Base-by-base conservation (phyloP, 2,888 invertebrate genomes). In the Corbicula japonica region DNA sequence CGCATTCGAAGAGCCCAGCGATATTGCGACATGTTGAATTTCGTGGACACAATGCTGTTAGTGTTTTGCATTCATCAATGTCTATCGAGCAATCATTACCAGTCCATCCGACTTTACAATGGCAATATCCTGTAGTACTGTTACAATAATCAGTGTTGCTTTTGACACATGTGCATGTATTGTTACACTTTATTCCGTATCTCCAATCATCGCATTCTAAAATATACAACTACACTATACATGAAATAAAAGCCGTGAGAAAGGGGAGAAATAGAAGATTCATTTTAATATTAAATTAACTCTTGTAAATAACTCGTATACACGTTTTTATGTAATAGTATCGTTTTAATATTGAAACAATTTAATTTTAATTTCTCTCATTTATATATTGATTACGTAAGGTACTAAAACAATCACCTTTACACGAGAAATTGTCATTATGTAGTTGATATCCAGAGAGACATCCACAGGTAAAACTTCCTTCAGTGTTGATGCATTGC, bases 191-290 rank as follows among this genome's bases (percentile, higher is more conserved):
- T 32, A 32, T 32, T 21, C 68, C 68, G 30, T 44, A 69, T 10
- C 23, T 38, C 1, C 68, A 35, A 32, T 38, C 38, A 44, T 56
- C 58, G 34, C 68, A 69, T 1, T 54, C 68, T 69, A 26, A 4
- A 48, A 48, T 18, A 46, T 50, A 63, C 32, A 48, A 18, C n/a
- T 34, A 32, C 63, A 46, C 4, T n/a, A 18, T 46, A n/a, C n/a
- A n/a, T n/a, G n/a, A n/a, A n/a, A n/a, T n/a, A n/a, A n/a, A n/a
- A n/a, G n/a, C n/a, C n/a, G n/a, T n/a, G n/a, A n/a, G n/a, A n/a
- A n/a, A n/a, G n/a, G n/a, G n/a, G n/a, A n/a, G 46, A 46, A 18
- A n/a, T n/a, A 10, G n/a, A 46, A 46, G n/a, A 12, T 46, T 18
- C 5, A n/a, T 46, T 10, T 46, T 18, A 21, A 10, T 5, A 46